Evolutionary conservation across 1,140 invertebrate genomes (phyloP), one percentile per base, ranked within the genome.

Genomic region (Dufourea novaeangliae): DNA sequence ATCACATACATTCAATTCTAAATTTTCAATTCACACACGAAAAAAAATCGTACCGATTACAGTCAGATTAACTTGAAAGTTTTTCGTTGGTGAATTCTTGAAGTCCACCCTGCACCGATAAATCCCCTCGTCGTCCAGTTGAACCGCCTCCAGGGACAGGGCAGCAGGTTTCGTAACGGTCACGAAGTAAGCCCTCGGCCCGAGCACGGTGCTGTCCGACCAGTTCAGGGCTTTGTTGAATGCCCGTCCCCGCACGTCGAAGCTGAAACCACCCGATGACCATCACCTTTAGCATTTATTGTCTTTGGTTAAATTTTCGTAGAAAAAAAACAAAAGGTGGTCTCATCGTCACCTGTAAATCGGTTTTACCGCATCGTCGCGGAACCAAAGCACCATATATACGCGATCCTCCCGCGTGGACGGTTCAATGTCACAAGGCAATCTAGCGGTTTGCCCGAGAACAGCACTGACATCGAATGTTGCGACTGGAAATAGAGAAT

Each of bases 51-150:
- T 94, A 98, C 97, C 97, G 90, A 98, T 97, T 81, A 98, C 97
- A 84, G 97, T 97, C 83, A 98, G 94, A 90, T 97, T 96, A 87
- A 98, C 97, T 92, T 97, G 96, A 89, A 96, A 97, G 92, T 98
- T 98, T 84, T 97, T 94, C 3, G 97, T 98, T 0, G 97, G 97
- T 12, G 97, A 97, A 87, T 97, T 97, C 87, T 95, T 95, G 91
- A 98, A 98, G 90, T 98, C 97, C 5, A 98, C 97, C 77, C 97
- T 94, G 91, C 97, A 98, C 69, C 97, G 93, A 89, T 98, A 98
- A 82, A 95, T 94, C 44, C 97, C 97, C 88, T 97, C 96, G 89
- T 98, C 97, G 79, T 95, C 94, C 77, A 96, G 93, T 83, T 96
- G 95, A 20, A 98, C 96, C 39, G 95, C 95, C 85, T 96, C 95